Evolutionary conservation across 2,113 vertebrate species (phyloP).

Genomic region (Maccullochella peelii): DNA sequence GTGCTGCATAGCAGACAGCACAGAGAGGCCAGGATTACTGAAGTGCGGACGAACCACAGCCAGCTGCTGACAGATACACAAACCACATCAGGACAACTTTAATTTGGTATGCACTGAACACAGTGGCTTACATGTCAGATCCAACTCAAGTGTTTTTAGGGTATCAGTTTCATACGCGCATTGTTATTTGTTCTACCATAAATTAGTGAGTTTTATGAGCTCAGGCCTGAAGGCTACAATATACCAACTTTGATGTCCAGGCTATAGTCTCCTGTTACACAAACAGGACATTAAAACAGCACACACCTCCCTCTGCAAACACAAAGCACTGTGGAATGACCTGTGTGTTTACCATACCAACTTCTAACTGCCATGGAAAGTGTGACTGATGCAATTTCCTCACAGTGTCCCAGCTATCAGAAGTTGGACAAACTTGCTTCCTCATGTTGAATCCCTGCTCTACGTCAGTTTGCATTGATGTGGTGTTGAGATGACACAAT

Average conservation of each 20-base stretch:
- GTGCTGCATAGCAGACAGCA: constrained; percentile 15
- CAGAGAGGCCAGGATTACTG: constrained; percentile 33
- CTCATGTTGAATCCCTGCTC: constrained; percentile 44
- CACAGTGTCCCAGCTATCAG: constrained; percentile 47
- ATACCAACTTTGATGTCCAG: constrained; percentile 33
- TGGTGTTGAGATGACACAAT: constrained; percentile 17
- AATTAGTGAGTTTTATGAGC: constrained; percentile 38
- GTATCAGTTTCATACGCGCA: background rate
- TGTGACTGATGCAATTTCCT: constrained; percentile 69
- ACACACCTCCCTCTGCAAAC: constrained; percentile 57
- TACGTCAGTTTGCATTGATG: constrained; percentile 29
- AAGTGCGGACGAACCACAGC: constrained; percentile 11
- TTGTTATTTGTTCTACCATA: constrained; percentile 1
- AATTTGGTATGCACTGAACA: constrained; percentile 35
- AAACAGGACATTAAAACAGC: constrained; percentile 64
- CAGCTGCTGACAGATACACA: constrained; percentile 54
- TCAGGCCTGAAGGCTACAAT: background rate
- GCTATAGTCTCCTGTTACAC: constrained; percentile 37
- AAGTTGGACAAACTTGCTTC: constrained; percentile 62
- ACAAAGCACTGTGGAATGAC: constrained; percentile 38
- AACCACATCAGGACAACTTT: constrained; percentile 39
- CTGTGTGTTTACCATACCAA: constrained; percentile 51
- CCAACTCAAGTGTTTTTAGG: constrained; percentile 7
- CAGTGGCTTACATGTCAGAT: constrained; percentile 10
- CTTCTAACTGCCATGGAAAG: constrained; percentile 64